Base-by-base conservation (phyloP, 2,797 vertebrate genomes). In the Acropternis orthonyx region DNA sequence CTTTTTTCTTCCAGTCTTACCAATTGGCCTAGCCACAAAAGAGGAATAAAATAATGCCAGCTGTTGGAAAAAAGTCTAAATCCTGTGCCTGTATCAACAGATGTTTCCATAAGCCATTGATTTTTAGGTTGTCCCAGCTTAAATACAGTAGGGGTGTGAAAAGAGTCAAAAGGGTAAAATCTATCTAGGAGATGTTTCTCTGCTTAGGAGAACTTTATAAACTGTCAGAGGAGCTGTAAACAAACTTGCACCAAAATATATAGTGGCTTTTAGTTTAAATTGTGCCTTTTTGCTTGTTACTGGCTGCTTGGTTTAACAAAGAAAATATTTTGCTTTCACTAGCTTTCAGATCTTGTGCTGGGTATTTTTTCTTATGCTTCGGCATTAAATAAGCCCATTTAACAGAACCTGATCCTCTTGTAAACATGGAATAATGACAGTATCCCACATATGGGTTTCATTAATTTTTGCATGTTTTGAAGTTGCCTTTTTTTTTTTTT, bases 391-490 rank as follows among this genome's bases (percentile, higher is more conserved):
- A 95, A 96, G 73, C 67, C 90, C 79, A 71, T 96, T 96, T 95
- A 95, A 96, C 91, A 94, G 93, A 97, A 97, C 92, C 76, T 87
- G 95, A 97, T 97, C 92, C 88, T 94, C 89, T 95, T 97, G 94
- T 93, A 96, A 97, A 94, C 96, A 95, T 97, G 94, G 91, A 97
- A 95, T 96, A 97, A 95, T 96, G 94, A 88, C 96, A 94, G 78
- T 88, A 82, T 95, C 84, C 96, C 82, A 75, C 97, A 97, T 96
- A 94, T 94, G 97, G 96, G 17, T 95, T 96, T 96, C 91, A 95
- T 97, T 96, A 94, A 95, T 96, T 94, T 92, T 94, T 93, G 74
- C 91, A 81, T 96, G 94, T 97, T 97, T 96, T 94, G 89, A 97
- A 96, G 94, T 87, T 95, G 77, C 59, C 32, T 87, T 85, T 91